phyloP scores from a whole-genome alignment of 2,797 vertebrate species.

The Sebastes iracundus region DNA sequence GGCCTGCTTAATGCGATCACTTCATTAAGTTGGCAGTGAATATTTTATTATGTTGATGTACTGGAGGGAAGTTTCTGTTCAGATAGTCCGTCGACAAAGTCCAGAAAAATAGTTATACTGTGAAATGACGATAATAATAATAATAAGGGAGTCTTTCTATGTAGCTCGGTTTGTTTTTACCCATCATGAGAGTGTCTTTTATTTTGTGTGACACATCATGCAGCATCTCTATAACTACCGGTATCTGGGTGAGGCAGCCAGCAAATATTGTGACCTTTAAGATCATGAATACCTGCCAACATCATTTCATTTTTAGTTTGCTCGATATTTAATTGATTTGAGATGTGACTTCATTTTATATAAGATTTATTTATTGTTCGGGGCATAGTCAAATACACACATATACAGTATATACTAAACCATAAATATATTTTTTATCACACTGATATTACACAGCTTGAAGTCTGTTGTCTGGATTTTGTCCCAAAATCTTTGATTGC shows the following conservation, averaged over 20 bases:
- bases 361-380: background rate
- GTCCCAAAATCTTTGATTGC: background rate
- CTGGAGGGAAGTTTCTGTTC: background rate
- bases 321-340: background rate
- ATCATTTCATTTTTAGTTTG: background rate
- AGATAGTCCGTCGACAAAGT: background rate
- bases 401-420: background rate
- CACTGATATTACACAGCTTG: background rate
- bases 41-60: background rate
- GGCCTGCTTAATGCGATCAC: background rate
- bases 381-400: background rate
- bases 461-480: background rate
- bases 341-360: background rate
- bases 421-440: background rate
- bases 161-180: constrained; percentile 13
- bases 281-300: background rate
- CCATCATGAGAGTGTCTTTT: background rate
- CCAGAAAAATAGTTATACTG: background rate
- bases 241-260: background rate
- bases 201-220: background rate
- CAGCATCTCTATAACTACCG: background rate
- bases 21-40: background rate
- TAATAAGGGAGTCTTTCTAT: background rate
- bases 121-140: background rate
- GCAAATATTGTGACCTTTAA: background rate